Conservation (phyloP, 1,140 invertebrate species). For the Drosophila pseudoananassae region DNA sequence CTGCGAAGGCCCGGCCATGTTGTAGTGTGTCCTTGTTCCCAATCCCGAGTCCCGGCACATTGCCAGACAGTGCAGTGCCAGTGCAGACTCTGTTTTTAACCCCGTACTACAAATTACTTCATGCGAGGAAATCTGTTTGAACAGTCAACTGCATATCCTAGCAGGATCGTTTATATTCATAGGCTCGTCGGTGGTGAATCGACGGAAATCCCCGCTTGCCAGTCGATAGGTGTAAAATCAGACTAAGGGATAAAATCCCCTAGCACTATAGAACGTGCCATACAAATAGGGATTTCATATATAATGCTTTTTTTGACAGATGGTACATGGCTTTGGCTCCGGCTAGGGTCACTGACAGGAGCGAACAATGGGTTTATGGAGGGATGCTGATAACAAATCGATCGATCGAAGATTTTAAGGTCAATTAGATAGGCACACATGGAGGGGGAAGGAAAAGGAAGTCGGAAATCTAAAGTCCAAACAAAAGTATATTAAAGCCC, state of each 20-base stretch:
- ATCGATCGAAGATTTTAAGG: slow-evolving; percentile 38
- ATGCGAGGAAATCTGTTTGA: slow-evolving; percentile 34
- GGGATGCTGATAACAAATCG: slow-evolving; percentile 54
- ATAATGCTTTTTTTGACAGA: slow-evolving; percentile 32
- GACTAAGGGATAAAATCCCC: slow-evolving; percentile 47
- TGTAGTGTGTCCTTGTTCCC: slow-evolving; percentile 52
- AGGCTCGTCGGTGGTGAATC: slow-evolving; percentile 6
- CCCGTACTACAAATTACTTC: slow-evolving; percentile 41
- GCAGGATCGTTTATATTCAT: slow-evolving; percentile 66
- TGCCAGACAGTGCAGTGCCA: slow-evolving; percentile 25
- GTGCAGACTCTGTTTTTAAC: slow-evolving; percentile 38
- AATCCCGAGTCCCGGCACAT: slow-evolving; percentile 40
- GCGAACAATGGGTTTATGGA: slow-evolving; percentile 56
- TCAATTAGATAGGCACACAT: slow-evolving; percentile 37
- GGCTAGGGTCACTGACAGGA: slow-evolving; percentile 5
- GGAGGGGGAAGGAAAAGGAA: background rate
- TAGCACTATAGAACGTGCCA: slow-evolving; percentile 66
- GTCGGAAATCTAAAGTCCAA: background rate
- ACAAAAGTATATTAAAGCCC: background rate
- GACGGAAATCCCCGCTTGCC: slow-evolving; percentile 31
- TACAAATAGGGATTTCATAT: slow-evolving; percentile 64
- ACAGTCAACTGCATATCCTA: too few relatives aligned
- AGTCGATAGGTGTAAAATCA: slow-evolving; percentile 61
- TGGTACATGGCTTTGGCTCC: slow-evolving; percentile 11
- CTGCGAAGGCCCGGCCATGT: background rate